These are phyloP conservation scores for Chouioia cunea DNA, from an alignment of 2,888 invertebrate species.

Conservation along the genomic window DNA sequence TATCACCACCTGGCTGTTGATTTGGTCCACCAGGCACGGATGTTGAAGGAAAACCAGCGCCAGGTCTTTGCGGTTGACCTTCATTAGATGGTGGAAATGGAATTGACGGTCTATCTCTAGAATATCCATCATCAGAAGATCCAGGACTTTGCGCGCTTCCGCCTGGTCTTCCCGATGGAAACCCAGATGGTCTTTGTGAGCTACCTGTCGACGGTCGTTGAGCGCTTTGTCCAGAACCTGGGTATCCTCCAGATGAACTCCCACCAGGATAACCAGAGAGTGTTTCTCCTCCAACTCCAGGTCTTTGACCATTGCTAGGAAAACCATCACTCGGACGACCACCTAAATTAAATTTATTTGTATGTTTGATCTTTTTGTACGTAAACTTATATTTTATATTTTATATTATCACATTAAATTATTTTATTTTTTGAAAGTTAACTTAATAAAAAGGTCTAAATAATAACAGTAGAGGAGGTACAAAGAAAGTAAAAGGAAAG, in stretches of 20 bases:
- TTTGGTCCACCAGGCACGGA: conserved; percentile 43
- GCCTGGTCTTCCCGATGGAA: conserved; percentile 51
- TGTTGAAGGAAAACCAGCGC: conserved; percentile 39
- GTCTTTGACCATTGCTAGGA: conserved; percentile 50
- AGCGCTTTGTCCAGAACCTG: conserved; percentile 52
- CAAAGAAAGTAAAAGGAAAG: no score
- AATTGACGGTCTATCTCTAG: conserved; percentile 52
- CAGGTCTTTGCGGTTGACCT: conserved; percentile 43
- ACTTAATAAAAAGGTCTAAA: no score
- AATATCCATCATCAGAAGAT: conserved; percentile 53
- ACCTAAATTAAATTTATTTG: conserved; percentile 47
- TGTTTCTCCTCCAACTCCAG: conserved; percentile 49
- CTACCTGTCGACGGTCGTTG: conserved; percentile 54
- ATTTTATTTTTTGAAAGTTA: no score
- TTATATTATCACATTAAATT: not conserved
- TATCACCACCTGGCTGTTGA: conserved; percentile 43
- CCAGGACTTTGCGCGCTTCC: conserved; percentile 46
- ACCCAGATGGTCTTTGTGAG: conserved; percentile 58
- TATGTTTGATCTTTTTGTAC: not conserved
- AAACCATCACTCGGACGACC: conserved; percentile 50
- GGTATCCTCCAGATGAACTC: conserved; percentile 51
- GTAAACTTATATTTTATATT: conserved; percentile 14
- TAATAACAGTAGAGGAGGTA: no score
- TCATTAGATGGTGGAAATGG: conserved; percentile 51
- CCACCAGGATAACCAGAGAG: conserved; percentile 48